phyloP scores from a whole-genome alignment of 2,888 invertebrate species.

The Strigamia maritima region DNA sequence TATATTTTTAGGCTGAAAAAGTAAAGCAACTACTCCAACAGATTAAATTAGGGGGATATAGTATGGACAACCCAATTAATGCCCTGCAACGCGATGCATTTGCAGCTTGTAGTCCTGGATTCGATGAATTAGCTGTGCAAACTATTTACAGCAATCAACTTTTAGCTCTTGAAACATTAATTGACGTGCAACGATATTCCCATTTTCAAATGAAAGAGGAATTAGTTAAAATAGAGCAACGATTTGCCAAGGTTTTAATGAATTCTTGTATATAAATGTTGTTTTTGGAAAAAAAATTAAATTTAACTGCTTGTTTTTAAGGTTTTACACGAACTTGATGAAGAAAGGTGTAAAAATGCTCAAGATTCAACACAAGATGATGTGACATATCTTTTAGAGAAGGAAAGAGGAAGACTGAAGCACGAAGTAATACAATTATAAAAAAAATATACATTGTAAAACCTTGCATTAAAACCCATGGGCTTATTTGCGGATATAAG shows the following conservation, averaged over 20 bases:
- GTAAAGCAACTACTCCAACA: conserved; percentile 74
- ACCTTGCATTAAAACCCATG: too few relatives aligned
- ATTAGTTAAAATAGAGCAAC: conserved; percentile 69
- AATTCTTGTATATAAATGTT: too few relatives aligned
- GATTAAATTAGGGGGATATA: conserved; percentile 65
- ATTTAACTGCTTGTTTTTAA: conserved; percentile 42
- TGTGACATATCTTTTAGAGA: conserved; percentile 76
- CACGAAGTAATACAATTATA: conserved; percentile 58
- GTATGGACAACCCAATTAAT: conserved; percentile 73
- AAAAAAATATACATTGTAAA: too few relatives aligned
- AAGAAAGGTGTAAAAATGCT: conserved; percentile 78
- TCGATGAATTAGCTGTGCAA: conserved; percentile 67
- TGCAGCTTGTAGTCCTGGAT: conserved; percentile 59
- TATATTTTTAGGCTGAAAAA: conserved; percentile 77
- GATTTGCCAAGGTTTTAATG: conserved; percentile 64
- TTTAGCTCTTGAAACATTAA: conserved; percentile 74
- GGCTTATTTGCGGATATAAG: too few relatives aligned
- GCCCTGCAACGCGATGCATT: conserved; percentile 78
- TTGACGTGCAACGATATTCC: conserved; percentile 72
- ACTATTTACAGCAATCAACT: conserved; percentile 75
- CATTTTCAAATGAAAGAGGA: conserved; percentile 74
- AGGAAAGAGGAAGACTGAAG: conserved; percentile 69
- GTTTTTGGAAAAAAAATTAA: neutral
- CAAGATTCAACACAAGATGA: conserved; percentile 82
- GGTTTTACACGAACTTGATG: conserved; percentile 68